Percentiles rank a stretch among this genome's conserved stretches.
Conservation (phyloP, 35 echinoderm and acorn worm genomes). For the Chiridota heheva region DNA sequence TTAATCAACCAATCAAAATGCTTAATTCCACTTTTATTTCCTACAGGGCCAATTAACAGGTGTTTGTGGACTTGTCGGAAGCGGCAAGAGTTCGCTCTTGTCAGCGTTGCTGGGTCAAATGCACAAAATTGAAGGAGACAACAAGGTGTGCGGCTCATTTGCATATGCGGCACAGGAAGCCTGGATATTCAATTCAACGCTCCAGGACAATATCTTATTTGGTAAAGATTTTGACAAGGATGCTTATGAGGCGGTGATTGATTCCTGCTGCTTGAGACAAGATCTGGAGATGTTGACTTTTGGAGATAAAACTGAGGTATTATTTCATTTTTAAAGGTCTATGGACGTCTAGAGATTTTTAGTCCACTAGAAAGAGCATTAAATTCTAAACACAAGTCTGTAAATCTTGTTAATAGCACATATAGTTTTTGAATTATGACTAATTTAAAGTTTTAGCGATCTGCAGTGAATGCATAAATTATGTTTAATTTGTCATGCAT, state of each 20-base stretch:
- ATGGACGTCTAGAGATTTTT: too few relatives aligned
- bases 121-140: slow-evolving; percentile 51
- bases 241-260: slow-evolving; percentile 58
- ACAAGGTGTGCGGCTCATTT: slow-evolving; percentile 57
- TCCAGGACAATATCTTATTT: slow-evolving; percentile 86
- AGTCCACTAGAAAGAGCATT: too few relatives aligned
- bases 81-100: slow-evolving; percentile 82
- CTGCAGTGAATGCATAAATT: too few relatives aligned
- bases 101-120: slow-evolving; percentile 89
- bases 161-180: slow-evolving; percentile 83
- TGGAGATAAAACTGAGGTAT: slow-evolving; percentile 88
- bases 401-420: too few relatives aligned
- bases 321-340: not conserved
- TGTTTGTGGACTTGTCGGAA: slow-evolving; percentile 81
- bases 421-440: too few relatives aligned
- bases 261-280: slow-evolving; percentile 57
- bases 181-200: slow-evolving; percentile 79
- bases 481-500: too few relatives aligned
- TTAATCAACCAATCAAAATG: too few relatives aligned
- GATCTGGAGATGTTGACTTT: slow-evolving; percentile 77
- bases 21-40: not conserved
- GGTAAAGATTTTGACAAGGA: slow-evolving; percentile 65
- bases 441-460: too few relatives aligned
- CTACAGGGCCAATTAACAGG: slow-evolving; percentile 68
- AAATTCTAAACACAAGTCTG: too few relatives aligned